Base-by-base conservation (phyloP, 2,888 invertebrate species). In the Campoletis raptor region DNA sequence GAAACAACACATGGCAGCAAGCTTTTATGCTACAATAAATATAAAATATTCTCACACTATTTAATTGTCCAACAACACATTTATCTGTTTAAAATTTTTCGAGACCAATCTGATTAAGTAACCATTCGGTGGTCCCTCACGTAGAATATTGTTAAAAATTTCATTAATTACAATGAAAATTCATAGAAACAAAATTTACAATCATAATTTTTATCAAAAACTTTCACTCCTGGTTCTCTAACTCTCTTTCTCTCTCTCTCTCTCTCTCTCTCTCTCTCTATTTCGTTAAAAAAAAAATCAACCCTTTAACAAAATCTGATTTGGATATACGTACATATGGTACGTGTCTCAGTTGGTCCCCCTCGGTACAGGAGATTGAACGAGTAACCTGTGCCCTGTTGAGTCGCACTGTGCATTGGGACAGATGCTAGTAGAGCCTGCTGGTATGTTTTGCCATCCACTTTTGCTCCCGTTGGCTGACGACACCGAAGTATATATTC, bases 341-440 rank as follows among this genome's bases (percentile, higher is more conserved):
- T 61, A 61, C n/a, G 67, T 54, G 54, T 81, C 69, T 42, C 64
- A 52, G 78, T 78, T 54, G 80, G 73, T 64, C 36, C 67, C 83
- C 73, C 67, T 42, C 21, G 72, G 64, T 70, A 67, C 80, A 37
- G 67, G 70, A 83, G 81, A 70, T 66, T 78, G 61, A 70, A 57
- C 81, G 74, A 81, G 77, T 88, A 88, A 89, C 89, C 89, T 88
- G 89, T 86, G 87, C 85, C 83, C 82, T 64, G 66, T 67, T 76
- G 70, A 64, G 61, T n/a, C 70, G 81, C 84, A 61, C 73, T 42
- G 74, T 67, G 69, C 78, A 52, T 64, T 52, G 88, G 89, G 89
- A 90, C 92, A 91, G 91, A 92, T 91, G 92, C 88, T 86, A 90
- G 61, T 86, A 90, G 42, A 70, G 88, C 85, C 89, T 90, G 90